A percentile compares a stretch with the other conserved stretches of the same genome.
Evolutionary conservation across 2,888 invertebrate genomes (phyloP).

Genomic region (Xestia c-nigrum): DNA sequence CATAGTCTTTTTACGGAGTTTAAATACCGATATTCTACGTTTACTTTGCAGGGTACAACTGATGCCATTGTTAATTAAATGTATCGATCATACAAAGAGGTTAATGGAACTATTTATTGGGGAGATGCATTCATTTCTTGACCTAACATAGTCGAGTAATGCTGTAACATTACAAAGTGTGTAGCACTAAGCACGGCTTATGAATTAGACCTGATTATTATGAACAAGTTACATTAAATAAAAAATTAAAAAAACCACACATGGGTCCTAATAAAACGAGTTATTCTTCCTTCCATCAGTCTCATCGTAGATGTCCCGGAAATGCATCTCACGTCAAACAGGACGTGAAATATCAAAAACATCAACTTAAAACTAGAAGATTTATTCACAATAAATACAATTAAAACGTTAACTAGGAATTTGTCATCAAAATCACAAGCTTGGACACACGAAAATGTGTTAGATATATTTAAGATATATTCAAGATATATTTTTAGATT

Average conservation of each 20-base stretch:
- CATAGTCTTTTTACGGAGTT: not conserved
- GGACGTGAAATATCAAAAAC: constrained; percentile 19
- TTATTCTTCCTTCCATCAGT: not conserved
- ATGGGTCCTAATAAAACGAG: too few relatives aligned
- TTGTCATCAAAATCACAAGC: constrained; percentile 32
- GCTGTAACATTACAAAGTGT: too few relatives aligned
- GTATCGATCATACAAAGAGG: not conserved
- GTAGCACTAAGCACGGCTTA: too few relatives aligned
- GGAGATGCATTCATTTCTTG: not conserved
- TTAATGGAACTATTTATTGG: constrained; percentile 5
- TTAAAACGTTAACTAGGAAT: constrained; percentile 43
- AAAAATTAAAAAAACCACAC: too few relatives aligned
- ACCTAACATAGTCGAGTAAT: not conserved
- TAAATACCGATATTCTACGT: not conserved
- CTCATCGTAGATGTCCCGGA: constrained; percentile 25
- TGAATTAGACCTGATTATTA: too few relatives aligned
- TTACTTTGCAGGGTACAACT: too few relatives aligned
- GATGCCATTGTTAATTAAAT: not conserved
- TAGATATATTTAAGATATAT: too few relatives aligned
- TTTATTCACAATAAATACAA: constrained; percentile 21
- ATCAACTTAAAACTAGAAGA: constrained; percentile 11
- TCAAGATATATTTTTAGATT: constrained; percentile 35
- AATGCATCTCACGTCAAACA: constrained; percentile 18
- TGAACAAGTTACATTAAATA: too few relatives aligned
- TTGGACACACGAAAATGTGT: constrained; percentile 35